Conservation (phyloP, 1,140 invertebrate genomes). For the Helicoverpa zea region DNA sequence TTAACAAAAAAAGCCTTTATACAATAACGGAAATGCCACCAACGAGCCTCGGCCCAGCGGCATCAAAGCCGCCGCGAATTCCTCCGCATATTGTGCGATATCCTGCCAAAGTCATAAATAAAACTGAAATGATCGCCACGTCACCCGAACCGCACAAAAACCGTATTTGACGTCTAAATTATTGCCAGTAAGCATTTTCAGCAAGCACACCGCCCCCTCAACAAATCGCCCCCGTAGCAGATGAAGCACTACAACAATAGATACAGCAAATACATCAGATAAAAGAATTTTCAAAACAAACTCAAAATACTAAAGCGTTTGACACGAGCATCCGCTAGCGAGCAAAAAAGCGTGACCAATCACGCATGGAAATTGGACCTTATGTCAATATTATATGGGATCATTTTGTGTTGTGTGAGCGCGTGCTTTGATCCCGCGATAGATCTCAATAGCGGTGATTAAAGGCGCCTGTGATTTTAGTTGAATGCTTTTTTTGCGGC, state of each 20-base stretch:
- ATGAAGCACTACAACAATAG: conserved; percentile 81
- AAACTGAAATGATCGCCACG: conserved; percentile 78
- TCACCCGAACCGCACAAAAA: conserved; percentile 72
- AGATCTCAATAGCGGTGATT: conserved; percentile 87
- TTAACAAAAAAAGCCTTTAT: conserved; percentile 45
- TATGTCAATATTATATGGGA: conserved; percentile 79
- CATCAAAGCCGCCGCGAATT: conserved; percentile 80
- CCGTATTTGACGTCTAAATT: conserved; percentile 85
- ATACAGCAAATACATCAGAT: conserved; percentile 84
- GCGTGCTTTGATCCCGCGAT: conserved; percentile 82
- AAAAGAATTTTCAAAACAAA: conserved; percentile 87
- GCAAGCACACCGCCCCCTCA: conserved; percentile 68
- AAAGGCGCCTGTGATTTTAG: conserved; percentile 86
- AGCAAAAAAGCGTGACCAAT: conserved; percentile 82
- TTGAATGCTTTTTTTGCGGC: conserved; percentile 83
- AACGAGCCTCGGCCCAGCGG: conserved; percentile 65
- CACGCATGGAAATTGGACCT: conserved; percentile 73
- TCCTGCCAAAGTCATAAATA: conserved; percentile 82
- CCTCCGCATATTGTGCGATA: conserved; percentile 75
- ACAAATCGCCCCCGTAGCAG: conserved; percentile 81
- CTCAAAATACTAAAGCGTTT: conserved; percentile 86
- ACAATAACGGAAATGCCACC: conserved; percentile 82
- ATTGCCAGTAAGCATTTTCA: conserved; percentile 79
- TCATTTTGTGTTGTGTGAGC: conserved; percentile 74
- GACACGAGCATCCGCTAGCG: conserved; percentile 85